A percentile compares a stretch with the other conserved stretches of the same genome.
Evolutionary conservation across 2,797 vertebrate species (phyloP).

Genomic region (Etheostoma perlongum): DNA sequence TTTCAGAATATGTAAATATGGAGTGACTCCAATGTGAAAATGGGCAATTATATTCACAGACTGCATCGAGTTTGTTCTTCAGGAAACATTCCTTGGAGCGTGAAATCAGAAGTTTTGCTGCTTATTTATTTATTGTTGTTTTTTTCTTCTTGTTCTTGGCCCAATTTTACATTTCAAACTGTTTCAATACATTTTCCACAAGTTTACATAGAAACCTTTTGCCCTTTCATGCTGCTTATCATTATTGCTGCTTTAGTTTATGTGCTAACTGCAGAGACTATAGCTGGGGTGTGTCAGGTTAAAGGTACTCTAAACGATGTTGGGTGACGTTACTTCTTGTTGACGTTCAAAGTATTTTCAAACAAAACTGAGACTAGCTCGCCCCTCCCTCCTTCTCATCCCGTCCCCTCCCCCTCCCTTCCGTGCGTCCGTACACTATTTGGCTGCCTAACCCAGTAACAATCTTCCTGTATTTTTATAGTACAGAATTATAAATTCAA

Average conservation of each 20-base stretch:
- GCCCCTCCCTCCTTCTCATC: too few species aligned
- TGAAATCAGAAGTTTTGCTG: background rate
- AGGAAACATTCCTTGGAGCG: background rate
- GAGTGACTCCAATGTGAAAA: constrained; percentile 10
- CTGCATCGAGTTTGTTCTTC: background rate
- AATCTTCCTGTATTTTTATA: too few species aligned
- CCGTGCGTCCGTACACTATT: too few species aligned
- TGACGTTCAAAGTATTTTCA: too few species aligned
- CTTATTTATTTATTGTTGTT: background rate
- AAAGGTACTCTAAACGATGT: too few species aligned
- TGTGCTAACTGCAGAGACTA: background rate
- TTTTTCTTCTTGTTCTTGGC: background rate
- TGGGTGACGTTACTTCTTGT: too few species aligned
- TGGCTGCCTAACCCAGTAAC: too few species aligned
- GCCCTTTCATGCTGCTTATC: background rate
- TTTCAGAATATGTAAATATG: constrained; percentile 1
- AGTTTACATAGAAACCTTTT: background rate
- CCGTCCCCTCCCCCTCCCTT: too few species aligned
- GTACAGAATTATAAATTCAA: too few species aligned
- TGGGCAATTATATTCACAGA: constrained; percentile 6
- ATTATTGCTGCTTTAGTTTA: background rate
- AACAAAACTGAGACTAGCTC: too few species aligned
- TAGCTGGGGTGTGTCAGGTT: background rate
- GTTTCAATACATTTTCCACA: background rate
- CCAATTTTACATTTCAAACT: constrained; percentile 20